Evolutionary conservation across 1,140 invertebrate species (phyloP).

Genomic region (Sitodiplosis mosellana): DNA sequence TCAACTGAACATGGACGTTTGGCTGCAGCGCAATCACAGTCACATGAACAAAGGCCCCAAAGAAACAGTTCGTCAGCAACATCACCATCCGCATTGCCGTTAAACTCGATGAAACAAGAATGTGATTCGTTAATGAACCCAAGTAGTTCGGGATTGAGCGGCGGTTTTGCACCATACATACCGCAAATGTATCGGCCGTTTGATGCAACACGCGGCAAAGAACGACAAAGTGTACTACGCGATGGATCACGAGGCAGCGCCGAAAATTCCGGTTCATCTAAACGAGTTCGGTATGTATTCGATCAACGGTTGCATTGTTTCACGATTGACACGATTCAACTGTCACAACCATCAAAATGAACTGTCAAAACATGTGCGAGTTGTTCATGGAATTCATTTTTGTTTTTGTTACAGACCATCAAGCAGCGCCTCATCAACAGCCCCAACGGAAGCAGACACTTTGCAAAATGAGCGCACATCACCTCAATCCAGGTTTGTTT

Average conservation of each 20-base stretch:
- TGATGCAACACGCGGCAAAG: conserved; percentile 26
- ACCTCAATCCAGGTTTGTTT: conserved; percentile 20
- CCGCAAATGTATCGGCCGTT: conserved; percentile 23
- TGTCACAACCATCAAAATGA: too few species aligned
- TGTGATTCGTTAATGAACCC: conserved; percentile 24
- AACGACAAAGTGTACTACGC: conserved; percentile 25
- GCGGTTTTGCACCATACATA: conserved; percentile 15
- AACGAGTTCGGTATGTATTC: conserved; percentile 12
- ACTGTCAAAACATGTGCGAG: not conserved
- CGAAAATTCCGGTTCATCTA: conserved; percentile 18
- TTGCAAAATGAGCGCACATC: conserved; percentile 25
- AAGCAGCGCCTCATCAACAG: conserved; percentile 23
- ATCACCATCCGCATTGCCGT: conserved; percentile 19
- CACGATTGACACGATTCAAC: not conserved
- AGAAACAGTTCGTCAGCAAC: conserved; percentile 23
- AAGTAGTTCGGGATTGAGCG: conserved; percentile 13
- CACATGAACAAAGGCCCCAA: conserved; percentile 22
- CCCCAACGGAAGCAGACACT: conserved; percentile 24
- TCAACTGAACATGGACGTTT: conserved; percentile 59
- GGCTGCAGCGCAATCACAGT: conserved; percentile 44
- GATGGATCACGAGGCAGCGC: conserved; percentile 24
- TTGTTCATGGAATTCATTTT: not conserved
- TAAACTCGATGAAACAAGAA: conserved; percentile 17
- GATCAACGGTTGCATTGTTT: not conserved
- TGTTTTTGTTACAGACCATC: conserved; percentile 12